phyloP scores from a whole-genome alignment of 2,113 vertebrate species.

The Hucho hucho region DNA sequence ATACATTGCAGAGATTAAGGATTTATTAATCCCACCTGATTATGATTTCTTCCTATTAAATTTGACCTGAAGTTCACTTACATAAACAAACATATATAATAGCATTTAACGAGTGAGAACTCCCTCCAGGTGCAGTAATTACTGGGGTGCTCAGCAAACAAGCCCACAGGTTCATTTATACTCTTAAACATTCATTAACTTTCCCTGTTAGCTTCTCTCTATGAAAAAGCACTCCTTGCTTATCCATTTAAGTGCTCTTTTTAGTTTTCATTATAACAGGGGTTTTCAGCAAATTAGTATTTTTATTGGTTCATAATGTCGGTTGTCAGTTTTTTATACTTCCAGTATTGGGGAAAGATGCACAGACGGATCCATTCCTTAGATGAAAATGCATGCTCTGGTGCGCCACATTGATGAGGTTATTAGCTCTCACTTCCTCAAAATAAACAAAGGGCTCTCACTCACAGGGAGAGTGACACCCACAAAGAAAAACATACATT shows the following conservation, averaged over 20 bases:
- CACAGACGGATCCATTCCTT: background rate
- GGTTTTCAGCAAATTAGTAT: background rate
- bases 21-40: background rate
- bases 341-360: background rate
- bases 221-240: background rate
- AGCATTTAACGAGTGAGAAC: background rate
- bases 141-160: background rate
- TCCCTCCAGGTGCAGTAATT: background rate
- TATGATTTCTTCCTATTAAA: background rate
- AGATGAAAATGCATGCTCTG: background rate
- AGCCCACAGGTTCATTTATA: background rate
- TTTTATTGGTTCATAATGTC: conserved; percentile 6
- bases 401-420: background rate
- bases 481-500: background rate
- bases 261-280: background rate
- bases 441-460: background rate
- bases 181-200: background rate
- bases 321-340: background rate
- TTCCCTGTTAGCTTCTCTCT: background rate
- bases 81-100: background rate
- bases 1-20: too few relatives aligned
- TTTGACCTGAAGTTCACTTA: background rate
- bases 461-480: background rate
- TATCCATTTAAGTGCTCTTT: background rate
- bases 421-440: conserved; percentile 5